Conservation (phyloP, 2,888 invertebrate species). For the Phaedon cochleariae region DNA sequence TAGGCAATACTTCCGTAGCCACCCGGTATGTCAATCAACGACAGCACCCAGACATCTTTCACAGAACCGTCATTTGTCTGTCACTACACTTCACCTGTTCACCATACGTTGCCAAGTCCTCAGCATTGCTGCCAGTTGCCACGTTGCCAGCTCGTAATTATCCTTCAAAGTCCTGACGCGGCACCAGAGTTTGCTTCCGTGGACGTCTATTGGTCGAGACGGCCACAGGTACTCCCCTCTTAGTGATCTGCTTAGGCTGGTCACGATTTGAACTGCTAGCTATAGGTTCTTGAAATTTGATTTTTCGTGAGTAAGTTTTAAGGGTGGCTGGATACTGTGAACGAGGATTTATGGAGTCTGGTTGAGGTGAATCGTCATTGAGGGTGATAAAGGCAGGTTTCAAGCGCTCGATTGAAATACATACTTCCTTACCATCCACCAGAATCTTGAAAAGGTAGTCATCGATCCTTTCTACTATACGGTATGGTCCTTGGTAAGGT, state of each 20-base stretch:
- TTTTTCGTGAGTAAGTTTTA: not conserved
- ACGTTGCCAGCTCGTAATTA: too few species aligned
- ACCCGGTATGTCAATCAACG: too few species aligned
- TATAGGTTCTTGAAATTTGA: not conserved
- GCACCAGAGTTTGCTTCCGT: too few species aligned
- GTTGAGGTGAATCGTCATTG: not conserved
- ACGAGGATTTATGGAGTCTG: not conserved
- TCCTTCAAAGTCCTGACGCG: too few species aligned
- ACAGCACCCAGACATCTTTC: too few species aligned
- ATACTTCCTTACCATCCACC: not conserved
- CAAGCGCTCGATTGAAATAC: not conserved
- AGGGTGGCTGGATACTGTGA: not conserved
- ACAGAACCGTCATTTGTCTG: too few species aligned
- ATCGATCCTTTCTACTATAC: constrained; percentile 4
- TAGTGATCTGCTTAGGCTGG: not conserved
- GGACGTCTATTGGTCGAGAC: not conserved
- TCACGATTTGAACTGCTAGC: not conserved
- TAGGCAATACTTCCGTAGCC: too few species aligned
- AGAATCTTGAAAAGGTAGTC: constrained; percentile 15
- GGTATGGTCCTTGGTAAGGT: constrained; percentile 18
- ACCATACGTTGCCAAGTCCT: too few species aligned
- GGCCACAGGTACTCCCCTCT: not conserved
- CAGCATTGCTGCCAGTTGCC: too few species aligned
- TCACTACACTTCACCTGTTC: too few species aligned
- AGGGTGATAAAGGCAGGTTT: not conserved